Evolutionary conservation across 2,113 vertebrate genomes (phyloP).

Genomic region (Hippocampus guttulatus): DNA sequence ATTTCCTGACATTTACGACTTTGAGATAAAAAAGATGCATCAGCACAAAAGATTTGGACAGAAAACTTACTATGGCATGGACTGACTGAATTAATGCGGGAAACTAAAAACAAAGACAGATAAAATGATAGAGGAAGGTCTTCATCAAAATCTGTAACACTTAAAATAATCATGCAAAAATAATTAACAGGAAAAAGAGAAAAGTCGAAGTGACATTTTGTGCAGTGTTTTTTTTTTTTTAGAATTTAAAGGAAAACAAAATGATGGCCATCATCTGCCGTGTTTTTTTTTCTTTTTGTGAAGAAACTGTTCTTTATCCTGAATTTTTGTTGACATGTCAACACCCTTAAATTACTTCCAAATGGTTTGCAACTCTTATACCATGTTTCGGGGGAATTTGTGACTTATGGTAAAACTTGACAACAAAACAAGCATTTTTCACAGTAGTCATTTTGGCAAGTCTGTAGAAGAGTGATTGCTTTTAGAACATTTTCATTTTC

Average conservation of each 20-base stretch:
- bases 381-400: too few relatives aligned
- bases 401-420: background rate
- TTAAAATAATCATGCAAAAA: slow-evolving; percentile 3
- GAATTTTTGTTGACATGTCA: background rate
- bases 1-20: slow-evolving; percentile 49
- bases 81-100: slow-evolving; percentile 74
- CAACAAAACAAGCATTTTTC: background rate
- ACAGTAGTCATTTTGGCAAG: background rate
- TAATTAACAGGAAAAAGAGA: background rate
- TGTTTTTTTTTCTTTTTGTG: background rate
- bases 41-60: slow-evolving; percentile 69
- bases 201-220: background rate
- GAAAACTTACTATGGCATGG: slow-evolving; percentile 75
- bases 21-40: slow-evolving; percentile 67
- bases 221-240: background rate
- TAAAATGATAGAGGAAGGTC: slow-evolving; percentile 32
- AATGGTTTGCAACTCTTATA: background rate
- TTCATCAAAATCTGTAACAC: slow-evolving; percentile 4
- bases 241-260: background rate
- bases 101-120: slow-evolving; percentile 74
- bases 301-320: background rate
- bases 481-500: background rate
- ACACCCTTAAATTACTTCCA: background rate
- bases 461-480: background rate
- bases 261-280: background rate